Base-by-base conservation (phyloP, 2,888 invertebrate species). In the Cantharis rustica region DNA sequence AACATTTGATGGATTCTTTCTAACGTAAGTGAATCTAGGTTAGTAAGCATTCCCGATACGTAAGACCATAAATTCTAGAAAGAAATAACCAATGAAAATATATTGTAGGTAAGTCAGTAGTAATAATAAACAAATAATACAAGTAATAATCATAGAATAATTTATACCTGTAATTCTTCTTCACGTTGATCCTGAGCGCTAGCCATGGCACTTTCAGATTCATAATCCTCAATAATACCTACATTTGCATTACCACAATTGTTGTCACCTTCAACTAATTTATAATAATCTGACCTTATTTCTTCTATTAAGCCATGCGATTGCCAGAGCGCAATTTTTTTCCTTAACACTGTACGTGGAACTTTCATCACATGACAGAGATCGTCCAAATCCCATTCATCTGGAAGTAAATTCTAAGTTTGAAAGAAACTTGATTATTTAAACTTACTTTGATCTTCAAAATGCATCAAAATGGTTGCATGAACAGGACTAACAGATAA, bases 1-100 rank as follows among this genome's bases (percentile, higher is more conserved):
- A 98, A 88, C 97, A 98, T 98, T 86, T 97, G 96, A 88, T 98
- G 97, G 83, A 98, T 98, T 72, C 98, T 90, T 82, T 98, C 98
- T 80, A 98, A 89, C 0, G 97, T 95, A 85, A 98, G 90, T 0
- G 95, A 95, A 84, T 98, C 97, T 80, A 98, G 89, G 89, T 98
- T 98, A 11, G 97, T 97, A 75, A 98, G 89, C 98, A 98, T 98
- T 16, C 98, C 98, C 68, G 97, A 95, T 83, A 98, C 97, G 85
- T 98, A 98, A 0, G 97, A 96, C 98, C 98, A 98, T 88, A 98
- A 97, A 68, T 94, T 92, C 91, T 92, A 85, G 61, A 86, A 88
- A 84, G 82, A 75, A 81, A 82, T 80, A 82, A 76, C 17, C 27
- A 16, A 4, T 63, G 3, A 16, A 11, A 63, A 17, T 63, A 63